Percentiles rank a stretch among this genome's conserved stretches.
Conservation (phyloP, 2,888 invertebrate genomes). For the Watsonalla binaria region DNA sequence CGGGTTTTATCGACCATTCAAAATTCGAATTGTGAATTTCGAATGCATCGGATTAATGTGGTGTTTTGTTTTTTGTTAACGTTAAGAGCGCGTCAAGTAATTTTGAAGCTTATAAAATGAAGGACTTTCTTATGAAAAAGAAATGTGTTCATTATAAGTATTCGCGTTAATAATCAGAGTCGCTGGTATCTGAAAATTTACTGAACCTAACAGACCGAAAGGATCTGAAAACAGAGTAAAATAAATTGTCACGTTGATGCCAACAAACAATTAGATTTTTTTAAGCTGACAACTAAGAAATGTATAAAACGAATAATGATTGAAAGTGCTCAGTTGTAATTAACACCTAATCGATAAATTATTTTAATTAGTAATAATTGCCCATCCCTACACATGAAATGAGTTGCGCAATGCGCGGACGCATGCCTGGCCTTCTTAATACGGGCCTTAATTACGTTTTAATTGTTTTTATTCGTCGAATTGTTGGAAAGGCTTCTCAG, state of each 20-base stretch:
- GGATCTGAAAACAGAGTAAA: too few species aligned
- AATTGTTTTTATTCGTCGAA: conserved; percentile 71
- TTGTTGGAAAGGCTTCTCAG: conserved; percentile 55
- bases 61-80: conserved; percentile 42
- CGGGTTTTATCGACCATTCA: conserved; percentile 71
- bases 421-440: conserved; percentile 65
- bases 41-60: conserved; percentile 54
- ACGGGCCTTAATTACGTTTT: conserved; percentile 73
- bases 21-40: conserved; percentile 53
- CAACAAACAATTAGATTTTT: too few species aligned
- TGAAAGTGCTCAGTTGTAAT: background rate
- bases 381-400: conserved; percentile 52
- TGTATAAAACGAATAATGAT: too few species aligned
- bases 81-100: conserved; percentile 38
- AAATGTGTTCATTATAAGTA: too few species aligned
- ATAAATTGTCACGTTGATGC: too few species aligned
- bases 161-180: conserved; percentile 3
- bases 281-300: too few species aligned
- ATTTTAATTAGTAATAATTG: conserved; percentile 14
- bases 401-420: conserved; percentile 48
- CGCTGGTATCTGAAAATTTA: too few species aligned
- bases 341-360: conserved; percentile 6
- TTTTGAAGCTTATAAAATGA: conserved; percentile 22
- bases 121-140: conserved; percentile 17
- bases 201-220: too few species aligned